Percentiles rank a stretch among this genome's conserved stretches.
Evolutionary conservation across 2,113 vertebrate species (phyloP).

Genomic region (Dascyllus trimaculatus): DNA sequence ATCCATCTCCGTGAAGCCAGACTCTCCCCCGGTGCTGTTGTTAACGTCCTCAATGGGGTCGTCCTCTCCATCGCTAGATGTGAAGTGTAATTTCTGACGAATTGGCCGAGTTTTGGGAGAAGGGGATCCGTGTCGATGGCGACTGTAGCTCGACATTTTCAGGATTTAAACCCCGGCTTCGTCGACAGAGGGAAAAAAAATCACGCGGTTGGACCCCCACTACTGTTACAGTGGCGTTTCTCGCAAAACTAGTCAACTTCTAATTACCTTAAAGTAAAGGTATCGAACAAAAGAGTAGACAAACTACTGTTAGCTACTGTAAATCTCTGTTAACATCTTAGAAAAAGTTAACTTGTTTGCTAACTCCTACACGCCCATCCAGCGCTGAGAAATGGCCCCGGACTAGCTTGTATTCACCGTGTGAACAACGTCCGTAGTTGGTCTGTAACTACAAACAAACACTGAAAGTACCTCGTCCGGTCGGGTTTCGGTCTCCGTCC

Average conservation of each 20-base stretch:
- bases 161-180: slow-evolving; percentile 55
- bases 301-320: background rate
- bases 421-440: background rate
- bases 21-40: slow-evolving; percentile 94
- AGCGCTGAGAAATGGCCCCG: slow-evolving; percentile 42
- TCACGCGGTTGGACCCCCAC: slow-evolving; percentile 29
- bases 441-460: background rate
- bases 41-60: slow-evolving; percentile 90
- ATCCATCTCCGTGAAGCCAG: slow-evolving; percentile 94
- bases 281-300: background rate
- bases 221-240: background rate
- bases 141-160: slow-evolving; percentile 81
- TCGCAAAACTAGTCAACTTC: background rate
- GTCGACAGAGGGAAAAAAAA: slow-evolving; percentile 33
- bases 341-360: slow-evolving; percentile 19
- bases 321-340: slow-evolving; percentile 23
- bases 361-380: slow-evolving; percentile 62
- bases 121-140: slow-evolving; percentile 75
- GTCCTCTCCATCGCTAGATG: slow-evolving; percentile 90
- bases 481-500: slow-evolving; percentile 9
- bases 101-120: slow-evolving; percentile 80
- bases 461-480: background rate
- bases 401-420: background rate
- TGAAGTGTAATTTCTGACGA: slow-evolving; percentile 90
- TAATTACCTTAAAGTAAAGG: slow-evolving; percentile 43